These are phyloP conservation scores for Lethenteron camtschaticum DNA, from an alignment of 2,113 vertebrate genomes.

Conservation along the genomic window DNA sequence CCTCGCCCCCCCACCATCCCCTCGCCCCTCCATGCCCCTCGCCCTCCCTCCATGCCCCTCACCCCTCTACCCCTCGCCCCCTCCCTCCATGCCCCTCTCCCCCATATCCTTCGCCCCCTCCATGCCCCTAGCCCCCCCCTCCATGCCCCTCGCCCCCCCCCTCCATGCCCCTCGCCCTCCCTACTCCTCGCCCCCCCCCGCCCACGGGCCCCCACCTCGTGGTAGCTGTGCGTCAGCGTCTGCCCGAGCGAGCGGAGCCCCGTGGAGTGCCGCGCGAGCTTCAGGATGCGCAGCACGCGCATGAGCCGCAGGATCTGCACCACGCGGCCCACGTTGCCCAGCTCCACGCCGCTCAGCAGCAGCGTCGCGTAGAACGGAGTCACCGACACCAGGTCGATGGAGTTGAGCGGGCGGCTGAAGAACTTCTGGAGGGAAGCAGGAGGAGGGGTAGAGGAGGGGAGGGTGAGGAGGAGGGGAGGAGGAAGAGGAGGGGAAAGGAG, in stretches of 20 bases:
- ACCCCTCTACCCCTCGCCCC: no score
- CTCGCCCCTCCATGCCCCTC: no score
- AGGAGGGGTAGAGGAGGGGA: no score
- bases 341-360: constrained; percentile 34
- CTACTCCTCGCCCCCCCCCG: no score
- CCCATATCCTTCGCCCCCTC: no score
- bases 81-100: no score
- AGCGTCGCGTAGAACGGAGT: constrained; percentile 76
- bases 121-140: no score
- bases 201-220: constrained; percentile 40
- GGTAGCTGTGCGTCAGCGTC: constrained; percentile 81
- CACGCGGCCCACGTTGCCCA: constrained; percentile 56
- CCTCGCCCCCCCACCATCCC: no score
- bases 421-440: constrained; percentile 62
- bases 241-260: constrained; percentile 77
- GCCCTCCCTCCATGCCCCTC: no score
- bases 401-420: constrained; percentile 68
- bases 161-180: no score
- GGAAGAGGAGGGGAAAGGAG: no score
- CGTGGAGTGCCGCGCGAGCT: constrained; percentile 79
- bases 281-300: constrained; percentile 84
- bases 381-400: constrained; percentile 75
- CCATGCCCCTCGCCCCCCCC: no score
- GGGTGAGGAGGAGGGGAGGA: fast-evolving
- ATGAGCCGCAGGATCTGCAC: constrained; percentile 83